Conservation (phyloP, 1,140 invertebrate species). For the Telenomus remus region DNA sequence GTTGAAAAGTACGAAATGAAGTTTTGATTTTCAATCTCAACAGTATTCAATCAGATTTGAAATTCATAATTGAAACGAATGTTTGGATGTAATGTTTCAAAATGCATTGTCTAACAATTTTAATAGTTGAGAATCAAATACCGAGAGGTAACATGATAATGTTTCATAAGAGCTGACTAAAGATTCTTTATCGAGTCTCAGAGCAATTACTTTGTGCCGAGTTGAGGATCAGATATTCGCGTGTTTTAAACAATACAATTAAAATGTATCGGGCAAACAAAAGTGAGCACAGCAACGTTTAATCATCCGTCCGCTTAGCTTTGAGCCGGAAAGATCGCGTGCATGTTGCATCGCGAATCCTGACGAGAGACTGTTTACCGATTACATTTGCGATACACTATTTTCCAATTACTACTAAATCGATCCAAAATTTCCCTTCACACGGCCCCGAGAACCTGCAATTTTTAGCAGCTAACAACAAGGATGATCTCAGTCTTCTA, state of each 20-base stretch:
- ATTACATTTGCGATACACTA: conserved; percentile 23
- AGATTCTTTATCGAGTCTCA: conserved; percentile 6
- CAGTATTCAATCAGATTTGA: no score
- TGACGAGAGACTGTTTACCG: conserved; percentile 27
- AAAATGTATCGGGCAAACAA: conserved; percentile 25
- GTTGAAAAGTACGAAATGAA: no score
- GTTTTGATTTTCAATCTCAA: no score
- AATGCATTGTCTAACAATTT: no score
- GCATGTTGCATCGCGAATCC: conserved; percentile 14
- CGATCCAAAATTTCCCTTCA: background rate
- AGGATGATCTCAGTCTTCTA: no score
- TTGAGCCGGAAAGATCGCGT: conserved; percentile 35
- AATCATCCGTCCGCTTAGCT: conserved; percentile 33
- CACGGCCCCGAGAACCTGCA: no score
- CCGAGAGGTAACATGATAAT: no score
- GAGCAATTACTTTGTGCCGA: background rate
- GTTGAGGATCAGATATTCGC: conserved; percentile 7
- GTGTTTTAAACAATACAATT: conserved; percentile 22
- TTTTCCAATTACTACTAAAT: conserved; percentile 10
- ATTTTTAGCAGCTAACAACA: no score
- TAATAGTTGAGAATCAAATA: no score
- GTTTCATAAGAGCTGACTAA: no score
- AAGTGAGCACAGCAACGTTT: conserved; percentile 31
- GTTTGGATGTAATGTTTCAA: no score
- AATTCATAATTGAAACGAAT: no score